Evolutionary conservation across 2,888 invertebrate species (phyloP), one percentile per base, ranked within the genome.

Genomic region (Myopa testacea): DNA sequence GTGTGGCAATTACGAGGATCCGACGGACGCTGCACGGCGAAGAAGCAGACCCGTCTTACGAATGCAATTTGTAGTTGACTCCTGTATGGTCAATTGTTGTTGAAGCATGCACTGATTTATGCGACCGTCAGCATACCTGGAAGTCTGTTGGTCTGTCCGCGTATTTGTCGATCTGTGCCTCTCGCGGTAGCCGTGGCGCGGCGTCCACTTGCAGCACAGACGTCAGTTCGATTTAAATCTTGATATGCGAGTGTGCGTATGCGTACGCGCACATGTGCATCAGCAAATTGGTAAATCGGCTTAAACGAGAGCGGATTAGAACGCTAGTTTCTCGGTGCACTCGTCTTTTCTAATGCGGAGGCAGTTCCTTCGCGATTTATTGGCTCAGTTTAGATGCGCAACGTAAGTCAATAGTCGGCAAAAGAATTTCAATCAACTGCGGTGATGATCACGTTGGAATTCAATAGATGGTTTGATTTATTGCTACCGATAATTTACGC

Each of bases 401-500:
- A 14, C 74, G 79, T 75, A 78, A 77, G 80, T 80, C 85, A 83
- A 7, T 26, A 45, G 65, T 63, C 71, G 60, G 38, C 65, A 73
- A 60, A 67, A 68, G 73, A 70, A 71, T 71, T 71, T 65, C 65
- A 71, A 63, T 71, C 63, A 71, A 63, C 38, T 58, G 60, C 60
- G 75, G 84, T 86, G 87, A 86, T 87, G 87, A 87, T 86, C 85
- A 83, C 84, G 84, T 83, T 84, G 87, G 87, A 87, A 86, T 86
- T 87, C 86, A 88, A 87, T 87, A 88, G 88, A 87, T 88, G 86
- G 87, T 86, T 87, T 88, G 87, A 87, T 87, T 87, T 87, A 87
- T 87, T 86, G 87, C 87, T 85, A 86, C 87, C 85, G 86, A 87
- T 86, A 83, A 80, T 80, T 80, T 79, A 78, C 68, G 75, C 73